phyloP scores from a whole-genome alignment of 2,888 invertebrate genomes.

The Elegia similella region DNA sequence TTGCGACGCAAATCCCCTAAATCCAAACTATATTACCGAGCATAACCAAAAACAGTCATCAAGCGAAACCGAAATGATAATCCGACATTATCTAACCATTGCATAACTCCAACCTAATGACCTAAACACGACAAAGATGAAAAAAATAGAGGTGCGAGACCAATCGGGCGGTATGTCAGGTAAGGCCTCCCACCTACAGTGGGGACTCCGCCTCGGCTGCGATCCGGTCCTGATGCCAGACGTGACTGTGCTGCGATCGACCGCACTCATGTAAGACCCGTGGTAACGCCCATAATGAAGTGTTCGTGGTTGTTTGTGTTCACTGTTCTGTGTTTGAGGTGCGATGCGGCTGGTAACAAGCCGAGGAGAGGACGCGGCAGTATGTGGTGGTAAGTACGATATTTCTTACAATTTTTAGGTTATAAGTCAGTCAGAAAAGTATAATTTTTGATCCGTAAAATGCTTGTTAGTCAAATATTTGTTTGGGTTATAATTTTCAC shows the following conservation, averaged over 20 bases:
- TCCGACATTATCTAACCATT: slow-evolving; percentile 28
- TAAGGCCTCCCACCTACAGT: slow-evolving; percentile 68
- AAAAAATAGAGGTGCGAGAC: slow-evolving; percentile 57
- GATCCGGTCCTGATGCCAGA: slow-evolving; percentile 51
- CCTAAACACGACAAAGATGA: slow-evolving; percentile 55
- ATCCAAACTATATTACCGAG: background rate
- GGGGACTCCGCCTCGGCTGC: slow-evolving; percentile 65
- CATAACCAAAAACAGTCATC: background rate
- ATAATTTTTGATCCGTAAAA: background rate
- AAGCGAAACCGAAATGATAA: slow-evolving; percentile 12
- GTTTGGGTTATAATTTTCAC: background rate
- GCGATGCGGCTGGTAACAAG: slow-evolving; percentile 79
- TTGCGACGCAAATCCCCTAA: background rate
- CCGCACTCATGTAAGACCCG: slow-evolving; percentile 65
- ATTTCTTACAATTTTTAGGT: background rate
- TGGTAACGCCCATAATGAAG: slow-evolving; percentile 76
- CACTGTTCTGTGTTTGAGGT: slow-evolving; percentile 76
- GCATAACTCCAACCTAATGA: slow-evolving; percentile 60
- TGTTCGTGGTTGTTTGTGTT: slow-evolving; percentile 80
- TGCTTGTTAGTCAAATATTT: background rate
- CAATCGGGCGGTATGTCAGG: slow-evolving; percentile 68
- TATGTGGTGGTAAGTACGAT: slow-evolving; percentile 92
- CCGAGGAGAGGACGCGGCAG: slow-evolving; percentile 91
- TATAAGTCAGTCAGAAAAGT: background rate
- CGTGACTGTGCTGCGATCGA: slow-evolving; percentile 60